phyloP scores from a whole-genome alignment of 2,113 vertebrate genomes.

The Trichomycterus rosablanca region DNA sequence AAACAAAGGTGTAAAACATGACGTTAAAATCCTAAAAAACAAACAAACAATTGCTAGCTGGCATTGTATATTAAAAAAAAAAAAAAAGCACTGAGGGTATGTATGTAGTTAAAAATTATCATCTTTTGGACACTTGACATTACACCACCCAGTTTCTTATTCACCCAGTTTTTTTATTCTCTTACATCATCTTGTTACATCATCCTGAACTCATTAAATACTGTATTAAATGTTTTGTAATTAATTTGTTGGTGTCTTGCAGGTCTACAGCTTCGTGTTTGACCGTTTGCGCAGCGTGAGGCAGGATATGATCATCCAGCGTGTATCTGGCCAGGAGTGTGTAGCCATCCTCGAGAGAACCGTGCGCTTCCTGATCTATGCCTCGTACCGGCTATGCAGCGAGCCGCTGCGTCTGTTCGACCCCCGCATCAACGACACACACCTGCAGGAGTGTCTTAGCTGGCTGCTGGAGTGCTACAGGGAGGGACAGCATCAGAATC shows the following conservation, averaged over 20 bases:
- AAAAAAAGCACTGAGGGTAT: too few species aligned
- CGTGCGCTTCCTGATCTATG: slow-evolving; percentile 75
- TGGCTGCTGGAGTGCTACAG: slow-evolving; percentile 78
- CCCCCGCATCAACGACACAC: slow-evolving; percentile 65
- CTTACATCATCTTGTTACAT: too few species aligned
- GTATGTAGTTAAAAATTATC: too few species aligned
- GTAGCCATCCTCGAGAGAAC: slow-evolving; percentile 71
- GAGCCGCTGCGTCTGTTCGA: slow-evolving; percentile 61
- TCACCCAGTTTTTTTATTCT: too few species aligned
- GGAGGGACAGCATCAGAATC: slow-evolving; percentile 41
- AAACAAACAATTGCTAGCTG: too few species aligned
- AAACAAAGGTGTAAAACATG: too few species aligned
- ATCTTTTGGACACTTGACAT: too few species aligned
- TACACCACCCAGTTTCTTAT: too few species aligned
- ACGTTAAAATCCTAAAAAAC: too few species aligned
- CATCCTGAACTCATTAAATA: too few species aligned
- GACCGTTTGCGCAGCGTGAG: slow-evolving; percentile 80
- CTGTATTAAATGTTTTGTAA: too few species aligned
- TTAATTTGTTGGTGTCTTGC: slow-evolving; percentile 6
- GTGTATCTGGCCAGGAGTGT: slow-evolving; percentile 56
- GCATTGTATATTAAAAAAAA: too few species aligned
- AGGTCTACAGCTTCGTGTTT: slow-evolving; percentile 75
- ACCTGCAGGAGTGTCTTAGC: slow-evolving; percentile 70
- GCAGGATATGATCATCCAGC: slow-evolving; percentile 80
- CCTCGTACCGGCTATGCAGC: slow-evolving; percentile 68